Evolutionary conservation across 2,888 invertebrate genomes (phyloP).

Genomic region (Epirrhoe alternata): DNA sequence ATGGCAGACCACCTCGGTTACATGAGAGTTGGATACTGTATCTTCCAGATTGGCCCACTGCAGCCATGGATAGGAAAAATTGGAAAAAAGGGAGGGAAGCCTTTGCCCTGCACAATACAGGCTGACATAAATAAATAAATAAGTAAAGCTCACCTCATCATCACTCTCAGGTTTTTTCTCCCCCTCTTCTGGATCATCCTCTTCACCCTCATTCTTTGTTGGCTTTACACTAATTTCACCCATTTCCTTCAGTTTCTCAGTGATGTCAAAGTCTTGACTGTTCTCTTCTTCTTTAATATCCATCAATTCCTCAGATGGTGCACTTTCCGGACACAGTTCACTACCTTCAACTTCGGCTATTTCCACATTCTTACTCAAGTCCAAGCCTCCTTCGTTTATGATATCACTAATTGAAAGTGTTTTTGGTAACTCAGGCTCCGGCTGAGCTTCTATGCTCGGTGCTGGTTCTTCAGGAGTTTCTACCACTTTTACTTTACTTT

Average conservation of each 20-base stretch:
- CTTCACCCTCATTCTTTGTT: constrained; percentile 65
- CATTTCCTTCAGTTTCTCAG: constrained; percentile 87
- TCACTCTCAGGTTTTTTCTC: constrained; percentile 72
- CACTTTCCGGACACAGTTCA: constrained; percentile 75
- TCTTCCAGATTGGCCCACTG: no score
- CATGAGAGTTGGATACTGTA: no score
- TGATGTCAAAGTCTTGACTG: constrained; percentile 85
- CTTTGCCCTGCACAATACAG: no score
- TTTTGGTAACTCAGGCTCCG: constrained; percentile 60
- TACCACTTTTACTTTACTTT: constrained; percentile 50
- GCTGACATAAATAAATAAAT: no score
- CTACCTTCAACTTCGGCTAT: constrained; percentile 78
- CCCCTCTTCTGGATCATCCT: constrained; percentile 53
- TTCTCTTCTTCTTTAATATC: constrained; percentile 74
- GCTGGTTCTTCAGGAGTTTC: constrained; percentile 42
- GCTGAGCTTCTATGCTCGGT: constrained; percentile 30
- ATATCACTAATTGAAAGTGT: constrained; percentile 81
- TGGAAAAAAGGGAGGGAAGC: no score
- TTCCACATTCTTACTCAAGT: constrained; percentile 79
- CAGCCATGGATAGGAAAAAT: no score
- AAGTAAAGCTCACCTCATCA: constrained; percentile 67
- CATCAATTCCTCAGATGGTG: constrained; percentile 69
- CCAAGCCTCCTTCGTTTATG: constrained; percentile 77
- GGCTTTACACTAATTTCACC: constrained; percentile 83
- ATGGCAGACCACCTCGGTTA: no score